phyloP scores from a whole-genome alignment of 2,888 invertebrate species.

The Synanthedon vespiformis region DNA sequence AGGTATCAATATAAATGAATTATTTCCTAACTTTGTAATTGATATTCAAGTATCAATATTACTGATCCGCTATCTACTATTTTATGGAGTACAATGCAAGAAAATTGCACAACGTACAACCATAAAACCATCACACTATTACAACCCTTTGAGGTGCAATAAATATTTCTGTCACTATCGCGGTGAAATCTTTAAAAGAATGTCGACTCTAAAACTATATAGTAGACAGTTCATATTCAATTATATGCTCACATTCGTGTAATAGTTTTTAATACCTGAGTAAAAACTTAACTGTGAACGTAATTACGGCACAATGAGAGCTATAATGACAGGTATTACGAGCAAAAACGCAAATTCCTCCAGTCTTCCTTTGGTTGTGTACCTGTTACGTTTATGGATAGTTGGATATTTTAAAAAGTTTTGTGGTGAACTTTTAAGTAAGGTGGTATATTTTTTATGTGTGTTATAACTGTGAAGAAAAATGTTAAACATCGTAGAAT shows the following conservation, averaged over 20 bases:
- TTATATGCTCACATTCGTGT: not conserved
- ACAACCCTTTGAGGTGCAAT: constrained; percentile 65
- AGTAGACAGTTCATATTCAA: constrained; percentile 10
- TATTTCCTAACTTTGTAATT: not conserved
- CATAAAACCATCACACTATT: constrained; percentile 60
- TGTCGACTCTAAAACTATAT: constrained; percentile 13
- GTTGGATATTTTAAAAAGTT: not conserved
- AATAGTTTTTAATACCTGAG: constrained; percentile 17
- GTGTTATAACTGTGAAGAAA: too few relatives aligned
- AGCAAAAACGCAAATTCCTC: constrained; percentile 27
- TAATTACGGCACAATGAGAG: constrained; percentile 53
- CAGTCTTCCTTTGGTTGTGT: constrained; percentile 39
- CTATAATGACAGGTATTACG: constrained; percentile 53
- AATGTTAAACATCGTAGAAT: too few relatives aligned
- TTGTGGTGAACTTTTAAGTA: not conserved
- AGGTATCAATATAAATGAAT: too few relatives aligned
- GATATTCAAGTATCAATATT: constrained; percentile 13
- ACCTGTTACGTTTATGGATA: constrained; percentile 11
- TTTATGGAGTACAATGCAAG: constrained; percentile 37
- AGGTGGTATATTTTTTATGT: too few relatives aligned
- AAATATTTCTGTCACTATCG: constrained; percentile 45
- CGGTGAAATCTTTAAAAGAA: constrained; percentile 6
- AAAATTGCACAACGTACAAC: constrained; percentile 60
- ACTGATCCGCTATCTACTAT: constrained; percentile 14
- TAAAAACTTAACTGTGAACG: constrained; percentile 43